phyloP scores from a whole-genome alignment of 1,140 invertebrate species.

The Rhyzopertha dominica region DNA sequence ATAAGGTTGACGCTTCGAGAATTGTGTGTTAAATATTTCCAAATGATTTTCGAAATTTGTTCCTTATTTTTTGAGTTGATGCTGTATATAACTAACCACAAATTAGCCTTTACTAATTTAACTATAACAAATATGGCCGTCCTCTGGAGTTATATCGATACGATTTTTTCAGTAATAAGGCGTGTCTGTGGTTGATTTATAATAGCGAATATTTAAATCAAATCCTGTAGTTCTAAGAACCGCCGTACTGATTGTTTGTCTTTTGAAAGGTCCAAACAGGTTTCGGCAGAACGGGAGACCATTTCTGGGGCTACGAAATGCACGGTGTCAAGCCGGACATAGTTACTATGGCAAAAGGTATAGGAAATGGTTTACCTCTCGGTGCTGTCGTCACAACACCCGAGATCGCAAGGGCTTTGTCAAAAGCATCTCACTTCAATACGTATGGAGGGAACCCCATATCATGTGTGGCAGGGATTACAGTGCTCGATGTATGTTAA shows the following conservation, averaged over 20 bases:
- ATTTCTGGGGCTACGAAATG: slow-evolving; percentile 92
- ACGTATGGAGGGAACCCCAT: slow-evolving; percentile 95
- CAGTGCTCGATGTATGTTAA: slow-evolving; percentile 81
- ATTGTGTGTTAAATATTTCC: too few relatives aligned
- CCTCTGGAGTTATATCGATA: too few relatives aligned
- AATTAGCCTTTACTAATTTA: too few relatives aligned
- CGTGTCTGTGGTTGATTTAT: too few relatives aligned
- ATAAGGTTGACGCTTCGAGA: too few relatives aligned
- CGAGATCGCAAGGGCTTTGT: slow-evolving; percentile 73
- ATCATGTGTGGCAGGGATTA: slow-evolving; percentile 77
- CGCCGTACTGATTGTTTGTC: slow-evolving; percentile 1
- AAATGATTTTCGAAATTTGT: too few relatives aligned
- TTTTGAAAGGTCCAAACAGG: slow-evolving; percentile 80
- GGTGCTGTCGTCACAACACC: slow-evolving; percentile 88
- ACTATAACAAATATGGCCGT: too few relatives aligned
- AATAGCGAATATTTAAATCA: too few relatives aligned
- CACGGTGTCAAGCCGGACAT: slow-evolving; percentile 90
- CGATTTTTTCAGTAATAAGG: too few relatives aligned
- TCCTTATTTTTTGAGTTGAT: too few relatives aligned
- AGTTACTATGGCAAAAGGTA: slow-evolving; percentile 84
- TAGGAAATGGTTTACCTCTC: slow-evolving; percentile 91
- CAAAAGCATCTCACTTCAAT: slow-evolving; percentile 83
- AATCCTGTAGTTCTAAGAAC: too few relatives aligned
- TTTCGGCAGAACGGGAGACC: slow-evolving; percentile 87
- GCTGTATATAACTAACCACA: too few relatives aligned